Evolutionary conservation across 2,113 vertebrate species (phyloP), one percentile per base, ranked within the genome.

Genomic region (Pipa parva): DNA sequence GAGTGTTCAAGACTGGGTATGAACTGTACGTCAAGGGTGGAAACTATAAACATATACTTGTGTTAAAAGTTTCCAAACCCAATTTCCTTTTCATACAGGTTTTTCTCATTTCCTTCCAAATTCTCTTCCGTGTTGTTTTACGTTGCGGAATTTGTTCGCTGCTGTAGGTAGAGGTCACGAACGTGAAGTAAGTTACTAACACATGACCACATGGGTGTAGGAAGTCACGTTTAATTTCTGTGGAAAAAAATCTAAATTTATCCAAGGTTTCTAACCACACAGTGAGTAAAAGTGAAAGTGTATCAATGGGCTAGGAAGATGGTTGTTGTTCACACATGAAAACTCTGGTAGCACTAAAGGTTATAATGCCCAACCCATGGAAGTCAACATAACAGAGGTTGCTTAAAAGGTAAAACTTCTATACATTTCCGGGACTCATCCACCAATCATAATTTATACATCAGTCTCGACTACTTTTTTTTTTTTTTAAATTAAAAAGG

Each of bases 251-350:
- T 25, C 42, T 28, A 67, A 11, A 26, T 11, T 31, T 46, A 54
- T 29, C 50, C 63, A 64, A 24, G 27, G 3, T 18, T n/a, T 21
- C 21, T 59, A 50, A 68, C 56, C 55, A 39, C 64, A 68, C 17
- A 17, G n/a, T 59, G 64, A 68, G 21, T 59, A 15, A 68, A 50
- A 28, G 17, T 39, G 64, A 68, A 46, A 68, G 64, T 51, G 55
- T 36, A 36, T n/a, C 4, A 22, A 37, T 11, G 21, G 18, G 21
- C 21, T 10, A 3, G 46, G 21, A 11, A 13, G 5, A 22, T 22
- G 7, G 46, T 48, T n/a, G 3, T 21, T 3, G 12, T 24, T 49
- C 21, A 49, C 46, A 21, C 18, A 8, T 18, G n/a, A n/a, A 4
- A 46, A 46, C 15, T 24, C 21, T 49, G 4, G 21, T 49, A n/a